Evolutionary conservation across 2,888 invertebrate species (phyloP), one percentile per base, ranked within the genome.

Genomic region (Drosophila pseudotakahashii): DNA sequence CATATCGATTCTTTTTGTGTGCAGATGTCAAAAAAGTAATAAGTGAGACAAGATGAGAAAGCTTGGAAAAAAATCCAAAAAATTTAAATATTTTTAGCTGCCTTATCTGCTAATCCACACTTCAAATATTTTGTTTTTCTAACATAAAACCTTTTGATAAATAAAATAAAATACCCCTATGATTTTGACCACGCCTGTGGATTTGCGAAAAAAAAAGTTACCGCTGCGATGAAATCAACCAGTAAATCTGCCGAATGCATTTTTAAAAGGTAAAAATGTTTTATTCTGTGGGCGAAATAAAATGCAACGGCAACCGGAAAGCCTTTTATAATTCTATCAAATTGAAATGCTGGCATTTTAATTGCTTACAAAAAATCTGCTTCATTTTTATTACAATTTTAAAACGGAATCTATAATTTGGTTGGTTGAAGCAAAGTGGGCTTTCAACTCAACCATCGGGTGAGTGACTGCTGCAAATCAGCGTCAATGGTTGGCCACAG

Each of bases 271-370:
- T 34, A 44, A 39, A 55, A 55, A 48, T 57, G n/a, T 44, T 50
- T 51, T 58, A 68, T 68, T 51, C 39, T 30, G 30, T 11, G 23
- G 19, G 11, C n/a, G 36, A 19, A 53, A 60, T 52, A 16, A 44
- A 36, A n/a, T 34, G 57, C 58, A n/a, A 19, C 37, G 32, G n/a
- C 42, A 62, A 48, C 16, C 45, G 51, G 51, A 69, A 59, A 67
- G 47, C 47, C 41, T 39, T 47, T 61, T 51, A 52, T 73, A 75
- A 82, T 80, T 73, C 63, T 30, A 48, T 34, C 36, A 73, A 77
- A 82, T 82, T 68, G 51, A 75, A 79, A 63, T 53, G n/a, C 54
- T 66, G 54, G 44, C 66, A 51, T 66, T 76, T 78, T 71, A 81
- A 79, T 79, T 76, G 76, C 55, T 51, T 47, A 52, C 59, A 75